Base-by-base conservation (phyloP, 2,113 vertebrate genomes). In the Melanerpes formicivorus region DNA sequence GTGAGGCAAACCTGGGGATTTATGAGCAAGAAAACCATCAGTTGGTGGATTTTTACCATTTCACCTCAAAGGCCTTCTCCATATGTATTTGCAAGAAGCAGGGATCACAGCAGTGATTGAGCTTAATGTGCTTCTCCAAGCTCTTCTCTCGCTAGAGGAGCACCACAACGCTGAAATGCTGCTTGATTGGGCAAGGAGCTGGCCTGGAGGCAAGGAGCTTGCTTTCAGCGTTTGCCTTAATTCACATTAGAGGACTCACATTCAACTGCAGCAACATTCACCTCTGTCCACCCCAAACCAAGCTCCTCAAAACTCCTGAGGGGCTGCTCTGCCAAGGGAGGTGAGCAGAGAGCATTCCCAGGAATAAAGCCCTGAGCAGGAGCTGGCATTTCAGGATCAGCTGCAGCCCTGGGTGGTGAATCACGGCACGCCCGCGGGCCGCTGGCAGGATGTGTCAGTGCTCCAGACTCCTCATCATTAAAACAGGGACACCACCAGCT, bases 181-280 rank as follows among this genome's bases (percentile, higher is more conserved):
- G 48, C 42, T 37, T 0, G 0, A n/a, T 1, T 2, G 0, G 50
- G 50, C 50, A 52, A 52, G 50, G 50, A 52, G 25, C 73, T 26
- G 40, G 54, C 83, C 74, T 0, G 0, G 70, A 64, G 67, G 67
- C 55, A 69, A 48, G 3, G 32, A 79, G 32, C 52, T 54, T 18
- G 56, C 72, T 67, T 66, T 8, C 13, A 5, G 80, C 65, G 27
- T 55, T 81, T 77, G 76, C 22, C 72, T n/a, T 88, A 80, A 80
- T 71, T 56, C 46, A 13, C 32, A 42, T 70, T 14, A 81, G 29
- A 59, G 79, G 14, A 60, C 32, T 62, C 59, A 46, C 62, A 50
- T 73, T 46, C 14, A 7, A 63, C 70, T 79, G 42, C 74, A 76
- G 64, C 64, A 71, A 60, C 55, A 87, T 75, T 55, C 81, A 56